phyloP scores from a whole-genome alignment of 2,113 vertebrate species.

The Ailuropoda melanoleuca region DNA sequence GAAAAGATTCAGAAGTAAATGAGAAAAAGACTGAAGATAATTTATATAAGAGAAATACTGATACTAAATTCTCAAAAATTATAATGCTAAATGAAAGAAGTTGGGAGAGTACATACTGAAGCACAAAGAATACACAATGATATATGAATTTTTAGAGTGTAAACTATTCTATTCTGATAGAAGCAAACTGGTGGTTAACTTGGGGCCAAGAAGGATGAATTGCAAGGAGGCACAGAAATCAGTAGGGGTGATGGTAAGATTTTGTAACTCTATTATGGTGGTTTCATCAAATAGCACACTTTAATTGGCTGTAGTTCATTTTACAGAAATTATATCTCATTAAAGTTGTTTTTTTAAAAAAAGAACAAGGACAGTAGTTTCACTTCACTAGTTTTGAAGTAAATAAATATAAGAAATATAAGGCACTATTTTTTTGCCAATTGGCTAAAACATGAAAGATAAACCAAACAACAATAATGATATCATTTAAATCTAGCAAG shows the following conservation, averaged over 20 bases:
- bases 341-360: background rate
- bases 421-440: background rate
- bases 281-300: background rate
- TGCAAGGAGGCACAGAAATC: background rate
- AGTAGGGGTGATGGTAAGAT: background rate
- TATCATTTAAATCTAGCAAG: background rate
- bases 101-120: background rate
- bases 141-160: background rate
- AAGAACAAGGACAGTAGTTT: background rate
- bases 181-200: background rate
- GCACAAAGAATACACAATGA: background rate
- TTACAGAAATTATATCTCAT: background rate
- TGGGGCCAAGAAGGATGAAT: background rate
- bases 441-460: background rate
- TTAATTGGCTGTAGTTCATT: background rate
- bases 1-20: background rate
- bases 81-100: background rate
- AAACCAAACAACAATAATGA: background rate
- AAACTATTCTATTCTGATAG: background rate
- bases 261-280: background rate
- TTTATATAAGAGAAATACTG: background rate
- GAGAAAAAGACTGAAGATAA: background rate
- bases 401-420: background rate
- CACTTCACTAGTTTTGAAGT: background rate
- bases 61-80: background rate